Conservation (phyloP, 2,797 vertebrate genomes). For the Bovichtus variegatus region DNA sequence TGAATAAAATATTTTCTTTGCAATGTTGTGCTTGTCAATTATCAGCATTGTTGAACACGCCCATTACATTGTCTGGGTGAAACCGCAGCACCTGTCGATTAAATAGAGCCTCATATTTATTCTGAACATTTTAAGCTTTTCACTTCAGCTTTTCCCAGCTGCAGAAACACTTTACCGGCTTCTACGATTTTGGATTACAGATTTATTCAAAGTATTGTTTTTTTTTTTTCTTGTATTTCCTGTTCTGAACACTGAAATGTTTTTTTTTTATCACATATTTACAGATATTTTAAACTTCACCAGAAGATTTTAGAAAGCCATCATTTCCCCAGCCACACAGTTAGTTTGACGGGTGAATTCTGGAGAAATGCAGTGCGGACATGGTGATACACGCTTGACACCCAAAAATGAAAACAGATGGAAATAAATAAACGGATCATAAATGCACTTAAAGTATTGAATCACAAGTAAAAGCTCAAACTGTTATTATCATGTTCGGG, state of each 20-base stretch:
- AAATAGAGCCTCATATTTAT: slow-evolving; percentile 37
- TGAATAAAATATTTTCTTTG: slow-evolving; percentile 26
- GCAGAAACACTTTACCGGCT: background rate
- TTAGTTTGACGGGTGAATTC: background rate
- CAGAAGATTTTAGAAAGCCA: background rate
- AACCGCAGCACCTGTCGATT: slow-evolving; percentile 48
- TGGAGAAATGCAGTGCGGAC: background rate
- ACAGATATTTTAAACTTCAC: background rate
- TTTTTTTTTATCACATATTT: background rate
- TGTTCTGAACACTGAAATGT: background rate
- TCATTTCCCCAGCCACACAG: background rate
- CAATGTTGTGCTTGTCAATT: background rate
- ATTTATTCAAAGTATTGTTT: slow-evolving; percentile 15
- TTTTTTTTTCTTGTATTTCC: slow-evolving; percentile 10
- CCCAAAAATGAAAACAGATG: background rate
- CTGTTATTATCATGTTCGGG: background rate
- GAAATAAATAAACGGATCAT: background rate
- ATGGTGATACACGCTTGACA: background rate
- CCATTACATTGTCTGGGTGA: slow-evolving; percentile 38
- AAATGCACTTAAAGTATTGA: background rate
- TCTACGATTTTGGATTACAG: background rate
- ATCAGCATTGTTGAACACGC: slow-evolving; percentile 18
- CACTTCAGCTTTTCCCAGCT: slow-evolving; percentile 10
- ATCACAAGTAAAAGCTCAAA: background rate
- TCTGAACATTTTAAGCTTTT: slow-evolving; percentile 26